Percentiles rank a stretch among this genome's conserved stretches.
Evolutionary conservation across 2,113 vertebrate genomes (phyloP).

Genomic region (Oplegnathus fasciatus): DNA sequence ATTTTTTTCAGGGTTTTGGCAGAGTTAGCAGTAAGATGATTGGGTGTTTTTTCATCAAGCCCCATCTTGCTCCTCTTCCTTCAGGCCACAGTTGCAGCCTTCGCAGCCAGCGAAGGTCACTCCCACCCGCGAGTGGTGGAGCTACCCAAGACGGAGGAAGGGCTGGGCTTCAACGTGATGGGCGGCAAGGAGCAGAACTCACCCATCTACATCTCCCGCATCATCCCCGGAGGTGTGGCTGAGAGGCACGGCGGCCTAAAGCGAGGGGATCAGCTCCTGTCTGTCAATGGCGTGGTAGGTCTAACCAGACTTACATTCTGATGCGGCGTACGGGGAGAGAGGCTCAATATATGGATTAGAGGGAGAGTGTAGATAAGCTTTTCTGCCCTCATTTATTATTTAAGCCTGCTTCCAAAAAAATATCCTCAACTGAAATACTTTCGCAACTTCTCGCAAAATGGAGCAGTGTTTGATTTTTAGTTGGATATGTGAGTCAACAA

Average conservation of each 20-base stretch:
- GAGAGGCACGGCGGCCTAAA: slow-evolving; percentile 98
- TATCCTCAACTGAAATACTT: background rate
- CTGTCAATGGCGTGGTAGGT: slow-evolving; percentile 98
- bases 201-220: slow-evolving; percentile 99
- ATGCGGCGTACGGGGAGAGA: background rate
- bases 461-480: slow-evolving; percentile 13
- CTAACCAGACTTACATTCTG: background rate
- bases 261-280: slow-evolving; percentile 98
- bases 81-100: slow-evolving; percentile 98
- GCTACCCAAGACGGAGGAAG: slow-evolving; percentile 98
- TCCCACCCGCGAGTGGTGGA: slow-evolving; percentile 98
- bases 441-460: background rate
- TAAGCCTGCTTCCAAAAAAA: slow-evolving; percentile 3
- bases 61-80: slow-evolving; percentile 64
- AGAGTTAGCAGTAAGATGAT: too few relatives aligned
- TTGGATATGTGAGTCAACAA: slow-evolving; percentile 23
- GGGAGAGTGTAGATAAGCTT: slow-evolving; percentile 1
- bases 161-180: slow-evolving; percentile 99
- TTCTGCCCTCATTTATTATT: slow-evolving; percentile 18
- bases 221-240: slow-evolving; percentile 98
- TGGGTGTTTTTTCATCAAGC: background rate
- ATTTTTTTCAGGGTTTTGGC: background rate
- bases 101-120: slow-evolving; percentile 98
- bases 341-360: background rate
- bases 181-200: slow-evolving; percentile 99